These are phyloP conservation scores for Calyptomena viridis DNA, from an alignment of 2,113 vertebrate genomes.

Conservation along the genomic window DNA sequence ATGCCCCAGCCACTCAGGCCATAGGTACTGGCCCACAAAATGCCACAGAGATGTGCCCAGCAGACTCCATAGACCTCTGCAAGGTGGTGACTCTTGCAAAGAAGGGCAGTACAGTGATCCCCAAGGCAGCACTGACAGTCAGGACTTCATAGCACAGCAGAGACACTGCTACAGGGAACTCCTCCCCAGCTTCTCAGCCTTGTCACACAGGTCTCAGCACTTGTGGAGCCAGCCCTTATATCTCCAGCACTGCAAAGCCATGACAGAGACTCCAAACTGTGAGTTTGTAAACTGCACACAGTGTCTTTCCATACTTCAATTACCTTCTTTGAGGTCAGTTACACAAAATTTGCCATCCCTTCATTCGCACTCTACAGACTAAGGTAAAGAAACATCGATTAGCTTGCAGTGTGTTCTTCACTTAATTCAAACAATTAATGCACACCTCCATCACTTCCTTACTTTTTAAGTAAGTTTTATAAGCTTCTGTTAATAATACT, in stretches of 20 bases:
- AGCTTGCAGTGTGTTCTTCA: not conserved
- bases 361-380: not conserved
- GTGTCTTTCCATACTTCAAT: not conserved
- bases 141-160: rapidly evolving
- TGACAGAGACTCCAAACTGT: not conserved
- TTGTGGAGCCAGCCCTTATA: not conserved
- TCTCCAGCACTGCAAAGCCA: not conserved
- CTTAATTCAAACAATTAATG: not conserved
- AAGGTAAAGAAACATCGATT: not conserved
- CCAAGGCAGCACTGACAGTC: not conserved
- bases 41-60: not conserved
- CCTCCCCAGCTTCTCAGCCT: not conserved
- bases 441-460: not conserved
- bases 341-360: not conserved
- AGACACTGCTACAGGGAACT: not conserved
- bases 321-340: not conserved
- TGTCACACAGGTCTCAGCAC: not conserved
- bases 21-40: not conserved
- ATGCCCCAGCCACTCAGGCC: not conserved
- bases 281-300: not conserved
- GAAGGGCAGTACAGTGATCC: not conserved
- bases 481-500: not conserved
- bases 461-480: not conserved
- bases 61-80: not conserved
- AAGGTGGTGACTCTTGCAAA: not conserved